Evolutionary conservation across 2,888 invertebrate genomes (phyloP).

Genomic region (Torymus aiolomorphi): DNA sequence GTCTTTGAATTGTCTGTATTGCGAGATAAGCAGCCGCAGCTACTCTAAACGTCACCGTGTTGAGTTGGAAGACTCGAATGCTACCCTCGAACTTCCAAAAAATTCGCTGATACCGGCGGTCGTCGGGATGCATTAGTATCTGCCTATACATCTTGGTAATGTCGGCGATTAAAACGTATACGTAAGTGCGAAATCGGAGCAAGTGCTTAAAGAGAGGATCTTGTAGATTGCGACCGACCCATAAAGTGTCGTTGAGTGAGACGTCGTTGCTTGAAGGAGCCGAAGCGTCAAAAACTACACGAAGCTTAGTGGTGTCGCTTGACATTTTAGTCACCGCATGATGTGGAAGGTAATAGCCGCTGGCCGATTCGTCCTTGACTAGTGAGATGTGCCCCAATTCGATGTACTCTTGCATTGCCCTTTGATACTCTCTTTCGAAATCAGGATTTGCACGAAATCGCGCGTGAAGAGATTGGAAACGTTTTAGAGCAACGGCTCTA

Average conservation of each 20-base stretch:
- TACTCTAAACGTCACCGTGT: slow-evolving; percentile 63
- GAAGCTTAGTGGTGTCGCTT: neutral
- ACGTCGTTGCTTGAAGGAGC: neutral
- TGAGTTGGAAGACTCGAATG: too few species aligned
- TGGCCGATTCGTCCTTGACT: neutral
- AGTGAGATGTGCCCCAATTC: neutral
- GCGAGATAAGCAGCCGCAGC: slow-evolving; percentile 61
- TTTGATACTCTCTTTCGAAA: too few species aligned
- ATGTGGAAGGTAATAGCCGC: neutral
- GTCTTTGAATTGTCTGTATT: slow-evolving; percentile 58
- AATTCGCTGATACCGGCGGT: slow-evolving; percentile 55
- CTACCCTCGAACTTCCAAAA: slow-evolving; percentile 3
- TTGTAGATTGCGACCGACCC: neutral
- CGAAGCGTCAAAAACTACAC: too few species aligned
- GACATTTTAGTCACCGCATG: neutral
- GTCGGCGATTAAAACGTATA: slow-evolving; percentile 63
- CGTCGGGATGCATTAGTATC: slow-evolving; percentile 51
- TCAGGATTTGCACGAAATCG: too few species aligned
- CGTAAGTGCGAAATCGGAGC: slow-evolving; percentile 55
- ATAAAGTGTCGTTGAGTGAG: too few species aligned
- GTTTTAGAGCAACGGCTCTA: too few species aligned
- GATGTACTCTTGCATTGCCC: neutral
- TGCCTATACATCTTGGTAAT: slow-evolving; percentile 66
- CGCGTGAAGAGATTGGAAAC: too few species aligned
- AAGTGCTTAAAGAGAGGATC: neutral